Conservation (phyloP, 2,888 invertebrate genomes). For the Tipula vernalis region DNA sequence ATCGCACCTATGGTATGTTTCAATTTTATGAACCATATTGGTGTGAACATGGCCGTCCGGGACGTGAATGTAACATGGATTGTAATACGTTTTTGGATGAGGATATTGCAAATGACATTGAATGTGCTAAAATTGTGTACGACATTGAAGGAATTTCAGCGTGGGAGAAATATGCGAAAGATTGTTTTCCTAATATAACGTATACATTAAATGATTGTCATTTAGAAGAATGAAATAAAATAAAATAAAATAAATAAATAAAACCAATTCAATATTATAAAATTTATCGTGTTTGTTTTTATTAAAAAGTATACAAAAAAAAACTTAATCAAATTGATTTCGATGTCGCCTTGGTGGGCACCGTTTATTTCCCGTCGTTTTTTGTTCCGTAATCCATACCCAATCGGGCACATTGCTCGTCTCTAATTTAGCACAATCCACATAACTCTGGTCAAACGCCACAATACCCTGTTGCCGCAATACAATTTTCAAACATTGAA, state of each 20-base stretch:
- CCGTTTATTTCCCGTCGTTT: background rate
- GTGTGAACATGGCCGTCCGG: background rate
- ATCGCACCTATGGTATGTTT: background rate
- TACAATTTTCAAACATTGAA: background rate
- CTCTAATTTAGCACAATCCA: background rate
- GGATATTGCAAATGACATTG: background rate
- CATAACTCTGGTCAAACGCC: background rate
- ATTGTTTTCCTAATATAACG: background rate
- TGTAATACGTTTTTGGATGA: background rate
- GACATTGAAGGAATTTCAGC: background rate
- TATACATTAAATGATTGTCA: background rate
- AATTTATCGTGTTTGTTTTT: background rate
- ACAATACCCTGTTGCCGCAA: background rate
- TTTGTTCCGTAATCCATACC: background rate
- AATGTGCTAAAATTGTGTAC: background rate
- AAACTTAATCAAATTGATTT: background rate
- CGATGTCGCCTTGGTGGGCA: background rate
- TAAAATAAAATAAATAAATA: background rate
- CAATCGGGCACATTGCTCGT: background rate
- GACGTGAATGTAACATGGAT: background rate
- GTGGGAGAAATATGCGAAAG: slow-evolving; percentile 7
- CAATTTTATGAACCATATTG: background rate
- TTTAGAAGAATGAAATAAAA: background rate
- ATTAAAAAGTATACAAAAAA: background rate
- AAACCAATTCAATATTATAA: no score